A percentile compares a stretch with the other conserved stretches of the same genome.
These are phyloP conservation scores for Oscheius sp. DNA, from an alignment of 2,888 invertebrate species.

Conservation along the genomic window DNA sequence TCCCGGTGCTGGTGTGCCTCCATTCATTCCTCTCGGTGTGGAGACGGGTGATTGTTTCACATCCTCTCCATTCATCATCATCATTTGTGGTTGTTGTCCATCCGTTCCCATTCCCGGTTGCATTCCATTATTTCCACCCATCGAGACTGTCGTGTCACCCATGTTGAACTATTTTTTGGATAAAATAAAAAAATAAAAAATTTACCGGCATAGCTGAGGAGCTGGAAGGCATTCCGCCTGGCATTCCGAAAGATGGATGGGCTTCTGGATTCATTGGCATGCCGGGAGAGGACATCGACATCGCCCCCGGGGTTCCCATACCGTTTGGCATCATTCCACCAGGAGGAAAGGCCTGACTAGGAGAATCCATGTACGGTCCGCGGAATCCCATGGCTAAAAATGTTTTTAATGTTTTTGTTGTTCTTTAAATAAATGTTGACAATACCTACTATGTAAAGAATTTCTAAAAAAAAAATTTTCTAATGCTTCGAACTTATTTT, in stretches of 20 bases:
- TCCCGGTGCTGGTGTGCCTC: conserved; percentile 51
- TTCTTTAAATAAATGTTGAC: too few relatives aligned
- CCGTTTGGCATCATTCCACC: conserved; percentile 58
- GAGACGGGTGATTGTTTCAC: conserved; percentile 53
- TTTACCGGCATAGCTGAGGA: conserved; percentile 38
- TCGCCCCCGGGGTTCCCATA: conserved; percentile 43
- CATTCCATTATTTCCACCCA: conserved; percentile 23
- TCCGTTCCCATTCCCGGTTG: neutral
- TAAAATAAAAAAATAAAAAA: neutral
- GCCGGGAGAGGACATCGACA: conserved; percentile 56
- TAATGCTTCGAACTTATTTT: too few relatives aligned
- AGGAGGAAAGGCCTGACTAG: conserved; percentile 39
- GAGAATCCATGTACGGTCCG: conserved; percentile 48
- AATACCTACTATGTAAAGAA: too few relatives aligned
- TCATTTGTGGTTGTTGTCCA: conserved; percentile 8
- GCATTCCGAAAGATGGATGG: conserved; percentile 21
- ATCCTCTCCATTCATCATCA: conserved; percentile 38
- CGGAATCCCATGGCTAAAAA: conserved; percentile 24
- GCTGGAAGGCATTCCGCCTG: conserved; percentile 36
- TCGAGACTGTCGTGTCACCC: conserved; percentile 41
- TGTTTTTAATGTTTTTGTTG: too few relatives aligned
- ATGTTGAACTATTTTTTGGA: conserved; percentile 39
- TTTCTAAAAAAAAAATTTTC: too few relatives aligned
- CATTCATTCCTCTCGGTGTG: conserved; percentile 39
- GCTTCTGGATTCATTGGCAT: conserved; percentile 37